These are phyloP conservation scores for Empidonax traillii DNA, from an alignment of 2,113 vertebrate species.

Conservation along the genomic window DNA sequence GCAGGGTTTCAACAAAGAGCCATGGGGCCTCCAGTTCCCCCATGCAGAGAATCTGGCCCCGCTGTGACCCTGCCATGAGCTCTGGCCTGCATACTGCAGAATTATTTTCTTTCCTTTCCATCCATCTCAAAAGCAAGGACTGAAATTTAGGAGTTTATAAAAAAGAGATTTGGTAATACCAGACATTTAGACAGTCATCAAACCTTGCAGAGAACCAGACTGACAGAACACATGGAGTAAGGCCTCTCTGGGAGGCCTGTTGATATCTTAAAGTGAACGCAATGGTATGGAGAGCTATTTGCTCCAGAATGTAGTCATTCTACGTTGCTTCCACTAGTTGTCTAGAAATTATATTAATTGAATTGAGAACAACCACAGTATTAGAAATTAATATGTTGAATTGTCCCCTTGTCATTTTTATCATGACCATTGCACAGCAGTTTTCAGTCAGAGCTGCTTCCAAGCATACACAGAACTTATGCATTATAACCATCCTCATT, in stretches of 20 bases:
- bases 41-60: slow-evolving; percentile 28
- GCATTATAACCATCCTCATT: background rate
- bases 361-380: background rate
- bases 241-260: background rate
- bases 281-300: background rate
- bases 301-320: background rate
- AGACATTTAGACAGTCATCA: background rate
- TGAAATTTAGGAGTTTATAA: background rate
- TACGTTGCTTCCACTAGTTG: background rate
- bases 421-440: background rate
- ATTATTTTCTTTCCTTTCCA: slow-evolving; percentile 6
- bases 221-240: background rate
- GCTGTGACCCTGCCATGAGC: slow-evolving; percentile 23
- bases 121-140: background rate
- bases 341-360: background rate
- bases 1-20: slow-evolving; percentile 51
- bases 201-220: background rate
- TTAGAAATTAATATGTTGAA: background rate
- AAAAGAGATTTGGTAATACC: background rate
- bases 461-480: background rate
- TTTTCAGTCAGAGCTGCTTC: background rate
- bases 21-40: slow-evolving; percentile 8
- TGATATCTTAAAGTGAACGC: background rate
- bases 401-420: background rate
- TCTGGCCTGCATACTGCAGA: background rate